Evolutionary conservation across 2,113 vertebrate species (phyloP).

Genomic region (Amblyopsis rosae): DNA sequence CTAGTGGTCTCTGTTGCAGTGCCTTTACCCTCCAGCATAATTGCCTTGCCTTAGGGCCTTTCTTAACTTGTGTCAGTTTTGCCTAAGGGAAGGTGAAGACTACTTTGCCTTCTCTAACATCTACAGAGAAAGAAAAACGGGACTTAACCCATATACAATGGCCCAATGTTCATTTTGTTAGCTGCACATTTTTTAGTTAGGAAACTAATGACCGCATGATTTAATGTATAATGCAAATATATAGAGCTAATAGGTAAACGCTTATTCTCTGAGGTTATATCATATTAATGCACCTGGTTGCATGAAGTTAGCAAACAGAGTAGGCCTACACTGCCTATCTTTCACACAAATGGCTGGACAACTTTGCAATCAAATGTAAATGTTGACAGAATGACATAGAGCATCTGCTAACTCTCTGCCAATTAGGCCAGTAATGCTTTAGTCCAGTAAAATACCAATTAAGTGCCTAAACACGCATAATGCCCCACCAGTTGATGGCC

Average conservation of each 20-base stretch:
- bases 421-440: too few relatives aligned
- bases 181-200: neutral
- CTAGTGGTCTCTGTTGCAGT: slow-evolving; percentile 21
- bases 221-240: too few relatives aligned
- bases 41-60: slow-evolving; percentile 36
- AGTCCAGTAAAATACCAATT: too few relatives aligned
- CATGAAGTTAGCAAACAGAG: too few relatives aligned
- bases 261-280: too few relatives aligned
- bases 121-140: neutral
- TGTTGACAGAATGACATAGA: too few relatives aligned
- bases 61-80: slow-evolving; percentile 24
- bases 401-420: too few relatives aligned
- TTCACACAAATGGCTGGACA: neutral
- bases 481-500: too few relatives aligned
- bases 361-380: too few relatives aligned
- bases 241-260: too few relatives aligned
- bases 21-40: slow-evolving; percentile 8
- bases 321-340: neutral
- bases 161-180: neutral
- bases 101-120: neutral
- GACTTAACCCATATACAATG: neutral
- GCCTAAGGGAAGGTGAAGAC: slow-evolving; percentile 26
- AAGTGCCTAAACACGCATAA: too few relatives aligned
- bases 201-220: neutral
- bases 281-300: neutral